Evolutionary conservation across 2,797 vertebrate genomes (phyloP).

Genomic region (Danionella dracula): DNA sequence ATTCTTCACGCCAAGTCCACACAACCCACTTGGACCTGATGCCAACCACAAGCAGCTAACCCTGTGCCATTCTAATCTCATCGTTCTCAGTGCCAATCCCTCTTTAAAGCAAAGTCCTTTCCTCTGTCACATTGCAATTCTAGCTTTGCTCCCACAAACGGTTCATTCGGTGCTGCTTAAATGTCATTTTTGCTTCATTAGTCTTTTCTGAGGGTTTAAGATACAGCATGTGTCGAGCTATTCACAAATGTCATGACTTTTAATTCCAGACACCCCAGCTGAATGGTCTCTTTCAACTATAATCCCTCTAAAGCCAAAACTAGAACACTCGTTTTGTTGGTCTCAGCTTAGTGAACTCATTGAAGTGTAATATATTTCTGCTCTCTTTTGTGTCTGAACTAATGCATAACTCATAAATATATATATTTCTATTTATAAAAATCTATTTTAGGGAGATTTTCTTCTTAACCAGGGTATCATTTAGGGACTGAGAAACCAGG

Average conservation of each 20-base stretch:
- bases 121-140: slow-evolving; percentile 19
- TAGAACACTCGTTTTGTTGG: neutral
- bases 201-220: slow-evolving; percentile 22
- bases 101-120: slow-evolving; percentile 8
- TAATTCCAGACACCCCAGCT: slow-evolving; percentile 6
- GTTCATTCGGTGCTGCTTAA: neutral
- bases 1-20: slow-evolving; percentile 7
- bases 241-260: slow-evolving; percentile 28
- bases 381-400: too few relatives aligned
- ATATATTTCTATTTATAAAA: too few relatives aligned
- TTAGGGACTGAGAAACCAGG: too few relatives aligned
- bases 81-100: slow-evolving; percentile 6
- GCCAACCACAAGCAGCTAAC: slow-evolving; percentile 24
- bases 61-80: slow-evolving; percentile 5
- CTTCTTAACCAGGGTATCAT: too few relatives aligned
- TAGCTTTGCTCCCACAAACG: neutral
- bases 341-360: neutral
- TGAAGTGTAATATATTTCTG: neutral
- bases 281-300: slow-evolving; percentile 22
- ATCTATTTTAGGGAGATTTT: too few relatives aligned
- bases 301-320: slow-evolving; percentile 15
- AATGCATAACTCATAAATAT: too few relatives aligned
- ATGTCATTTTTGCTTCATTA: slow-evolving; percentile 11
- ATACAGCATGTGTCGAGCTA: slow-evolving; percentile 4
- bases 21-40: slow-evolving; percentile 29